Conservation (phyloP, 2,113 vertebrate genomes). For the Falco punctatus region DNA sequence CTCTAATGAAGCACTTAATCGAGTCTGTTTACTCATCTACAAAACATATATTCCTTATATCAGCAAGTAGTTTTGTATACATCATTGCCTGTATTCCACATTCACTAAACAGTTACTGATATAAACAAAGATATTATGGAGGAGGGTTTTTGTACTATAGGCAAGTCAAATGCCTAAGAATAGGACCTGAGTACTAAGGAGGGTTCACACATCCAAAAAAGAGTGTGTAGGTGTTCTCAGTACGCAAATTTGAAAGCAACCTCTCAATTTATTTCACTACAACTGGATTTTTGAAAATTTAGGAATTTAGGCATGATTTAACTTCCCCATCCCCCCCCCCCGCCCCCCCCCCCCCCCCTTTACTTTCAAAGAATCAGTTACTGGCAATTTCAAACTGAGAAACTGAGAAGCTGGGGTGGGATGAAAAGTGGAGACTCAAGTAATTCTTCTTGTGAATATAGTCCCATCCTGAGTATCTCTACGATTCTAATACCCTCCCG, state of each 20-base stretch:
- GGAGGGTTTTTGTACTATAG: accelerated
- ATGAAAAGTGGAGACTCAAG: not conserved
- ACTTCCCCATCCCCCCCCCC: not conserved
- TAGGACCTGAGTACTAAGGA: not conserved
- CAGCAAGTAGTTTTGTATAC: not conserved
- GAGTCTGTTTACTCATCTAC: constrained; percentile 6
- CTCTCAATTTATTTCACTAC: not conserved
- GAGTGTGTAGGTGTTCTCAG: not conserved
- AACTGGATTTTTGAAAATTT: not conserved
- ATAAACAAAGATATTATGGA: not conserved
- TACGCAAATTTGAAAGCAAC: not conserved
- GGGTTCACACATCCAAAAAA: not conserved
- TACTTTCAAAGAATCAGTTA: not conserved
- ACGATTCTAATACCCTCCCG: not conserved
- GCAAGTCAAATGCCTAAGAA: not conserved
- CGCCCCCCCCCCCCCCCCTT: not conserved
- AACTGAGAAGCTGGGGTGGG: not conserved
- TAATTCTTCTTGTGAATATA: not conserved
- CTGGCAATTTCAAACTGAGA: not conserved
- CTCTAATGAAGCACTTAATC: constrained; percentile 47
- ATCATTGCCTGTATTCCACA: not conserved
- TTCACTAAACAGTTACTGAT: not conserved
- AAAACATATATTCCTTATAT: not conserved
- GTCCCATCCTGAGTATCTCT: not conserved
- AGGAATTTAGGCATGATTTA: accelerated